These are phyloP conservation scores for Elephantulus edwardii DNA, from an alignment of 2,113 vertebrate species.

Conservation along the genomic window DNA sequence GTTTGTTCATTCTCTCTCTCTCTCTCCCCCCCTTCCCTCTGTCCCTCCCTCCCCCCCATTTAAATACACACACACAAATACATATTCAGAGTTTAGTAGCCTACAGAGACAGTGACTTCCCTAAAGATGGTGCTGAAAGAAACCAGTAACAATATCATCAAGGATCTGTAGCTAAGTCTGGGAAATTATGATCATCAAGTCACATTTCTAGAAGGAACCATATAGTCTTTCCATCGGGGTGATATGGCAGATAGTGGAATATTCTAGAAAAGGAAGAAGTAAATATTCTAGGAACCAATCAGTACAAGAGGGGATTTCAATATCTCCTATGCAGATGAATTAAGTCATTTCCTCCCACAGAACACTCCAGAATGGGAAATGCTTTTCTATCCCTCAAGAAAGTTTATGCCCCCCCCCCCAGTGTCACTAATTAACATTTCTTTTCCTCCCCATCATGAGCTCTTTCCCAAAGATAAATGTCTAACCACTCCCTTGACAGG, in stretches of 20 bases:
- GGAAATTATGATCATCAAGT: neutral
- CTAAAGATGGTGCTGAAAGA: neutral
- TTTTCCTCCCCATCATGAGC: neutral
- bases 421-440: neutral
- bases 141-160: neutral
- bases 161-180: neutral
- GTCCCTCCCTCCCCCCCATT: too few relatives aligned
- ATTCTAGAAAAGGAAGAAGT: neutral
- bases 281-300: neutral
- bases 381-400: neutral
- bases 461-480: neutral
- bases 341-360: neutral
- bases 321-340: neutral
- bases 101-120: neutral
- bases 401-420: neutral
- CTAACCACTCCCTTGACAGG: neutral
- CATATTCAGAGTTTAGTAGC: neutral
- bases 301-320: neutral
- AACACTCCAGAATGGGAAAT: neutral
- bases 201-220: neutral
- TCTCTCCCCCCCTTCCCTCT: too few relatives aligned
- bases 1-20: too few relatives aligned
- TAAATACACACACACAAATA: too few relatives aligned
- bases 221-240: neutral
- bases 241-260: neutral